Percentiles rank a stretch among this genome's conserved stretches.
These are phyloP conservation scores for Andrena dorsata DNA, from an alignment of 2,888 invertebrate genomes.

Conservation along the genomic window DNA sequence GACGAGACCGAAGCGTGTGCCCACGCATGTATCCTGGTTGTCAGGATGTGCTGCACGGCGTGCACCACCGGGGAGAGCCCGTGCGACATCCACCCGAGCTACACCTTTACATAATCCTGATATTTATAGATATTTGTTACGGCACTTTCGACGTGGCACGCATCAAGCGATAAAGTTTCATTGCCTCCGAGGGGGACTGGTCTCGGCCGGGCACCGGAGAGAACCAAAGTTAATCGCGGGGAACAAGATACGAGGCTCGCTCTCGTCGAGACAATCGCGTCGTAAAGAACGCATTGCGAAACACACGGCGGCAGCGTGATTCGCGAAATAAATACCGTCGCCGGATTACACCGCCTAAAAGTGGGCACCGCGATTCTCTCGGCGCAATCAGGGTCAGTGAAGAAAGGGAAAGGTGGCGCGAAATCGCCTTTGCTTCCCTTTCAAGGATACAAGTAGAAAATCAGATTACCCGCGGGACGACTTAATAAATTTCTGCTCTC, in stretches of 20 bases:
- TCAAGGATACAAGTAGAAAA: neutral
- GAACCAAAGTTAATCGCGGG: constrained; percentile 38
- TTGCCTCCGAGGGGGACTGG: constrained; percentile 14
- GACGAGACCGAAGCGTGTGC: constrained; percentile 69
- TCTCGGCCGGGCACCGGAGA: neutral
- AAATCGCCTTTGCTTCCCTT: neutral
- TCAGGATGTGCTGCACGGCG: constrained; percentile 56
- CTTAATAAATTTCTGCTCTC: constrained; percentile 12
- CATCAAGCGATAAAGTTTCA: constrained; percentile 55
- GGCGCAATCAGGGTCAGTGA: neutral
- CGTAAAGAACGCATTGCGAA: constrained; percentile 32
- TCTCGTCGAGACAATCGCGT: constrained; percentile 20
- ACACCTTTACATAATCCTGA: constrained; percentile 58
- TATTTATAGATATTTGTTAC: constrained; percentile 61
- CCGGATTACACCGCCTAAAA: constrained; percentile 14
- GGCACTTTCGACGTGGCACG: constrained; percentile 43
- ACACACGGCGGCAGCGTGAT: neutral
- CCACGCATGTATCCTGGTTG: constrained; percentile 70
- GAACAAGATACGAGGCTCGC: constrained; percentile 27
- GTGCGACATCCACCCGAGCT: constrained; percentile 22
- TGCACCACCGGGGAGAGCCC: neutral
- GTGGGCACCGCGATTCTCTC: neutral
- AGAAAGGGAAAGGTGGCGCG: neutral
- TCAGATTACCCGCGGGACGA: constrained; percentile 2
- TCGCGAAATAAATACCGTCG: constrained; percentile 8